Conservation (phyloP, 53 echinoderm and acorn worm species). For the Paelopatides confundens region DNA sequence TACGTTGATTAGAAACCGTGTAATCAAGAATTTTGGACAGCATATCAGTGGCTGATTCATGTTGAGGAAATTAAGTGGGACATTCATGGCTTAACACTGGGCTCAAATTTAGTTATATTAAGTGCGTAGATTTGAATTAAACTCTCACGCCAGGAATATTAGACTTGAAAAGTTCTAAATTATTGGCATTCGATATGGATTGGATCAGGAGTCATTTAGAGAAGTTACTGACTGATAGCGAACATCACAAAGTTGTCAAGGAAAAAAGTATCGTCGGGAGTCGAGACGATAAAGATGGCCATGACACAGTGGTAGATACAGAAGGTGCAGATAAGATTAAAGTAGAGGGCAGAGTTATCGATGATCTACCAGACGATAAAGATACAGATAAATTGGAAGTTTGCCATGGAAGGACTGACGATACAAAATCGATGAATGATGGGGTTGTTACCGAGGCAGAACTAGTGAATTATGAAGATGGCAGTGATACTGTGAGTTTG, state of each 20-base stretch:
- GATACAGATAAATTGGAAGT: too few species aligned
- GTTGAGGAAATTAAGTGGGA: neutral
- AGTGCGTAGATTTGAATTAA: neutral
- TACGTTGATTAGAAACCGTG: neutral
- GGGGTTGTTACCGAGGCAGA: too few species aligned
- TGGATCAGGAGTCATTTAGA: slow-evolving; percentile 35
- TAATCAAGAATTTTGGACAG: neutral
- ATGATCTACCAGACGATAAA: neutral
- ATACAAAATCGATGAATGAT: too few species aligned
- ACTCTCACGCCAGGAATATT: neutral
- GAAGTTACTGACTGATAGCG: neutral
- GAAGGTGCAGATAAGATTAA: neutral
- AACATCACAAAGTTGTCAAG: neutral
- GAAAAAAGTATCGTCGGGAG: neutral
- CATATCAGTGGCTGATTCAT: neutral
- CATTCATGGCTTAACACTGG: neutral
- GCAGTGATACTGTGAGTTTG: too few species aligned
- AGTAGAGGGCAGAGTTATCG: neutral
- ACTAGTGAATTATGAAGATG: too few species aligned
- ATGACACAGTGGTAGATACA: neutral
- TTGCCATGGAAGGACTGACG: too few species aligned
- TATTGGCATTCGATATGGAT: neutral
- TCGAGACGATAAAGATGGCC: neutral
- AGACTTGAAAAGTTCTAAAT: neutral
- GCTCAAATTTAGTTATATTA: neutral